phyloP scores from a whole-genome alignment of 2,113 vertebrate species.

The Chaetura pelagica region DNA sequence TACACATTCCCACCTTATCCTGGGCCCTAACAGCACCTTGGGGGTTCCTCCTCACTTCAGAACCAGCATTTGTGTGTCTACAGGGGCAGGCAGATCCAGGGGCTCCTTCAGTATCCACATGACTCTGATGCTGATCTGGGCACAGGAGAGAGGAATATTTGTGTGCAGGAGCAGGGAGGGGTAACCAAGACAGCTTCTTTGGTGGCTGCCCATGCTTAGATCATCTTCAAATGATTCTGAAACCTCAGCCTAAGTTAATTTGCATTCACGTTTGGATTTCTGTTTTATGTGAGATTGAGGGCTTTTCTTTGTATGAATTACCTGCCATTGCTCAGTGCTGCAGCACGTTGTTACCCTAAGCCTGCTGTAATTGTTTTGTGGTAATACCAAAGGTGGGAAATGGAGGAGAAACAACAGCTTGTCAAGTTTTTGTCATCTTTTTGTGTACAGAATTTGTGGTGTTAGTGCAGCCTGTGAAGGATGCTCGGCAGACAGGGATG shows the following conservation, averaged over 20 bases:
- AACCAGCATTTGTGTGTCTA: too few relatives aligned
- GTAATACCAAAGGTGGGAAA: background rate
- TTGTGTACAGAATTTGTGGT: background rate
- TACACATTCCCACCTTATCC: background rate
- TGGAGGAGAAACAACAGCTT: background rate
- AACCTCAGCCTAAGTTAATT: background rate
- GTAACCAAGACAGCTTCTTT: background rate
- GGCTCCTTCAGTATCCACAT: accelerated
- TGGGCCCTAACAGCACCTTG: accelerated
- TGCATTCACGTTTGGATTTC: background rate
- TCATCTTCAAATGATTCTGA: background rate
- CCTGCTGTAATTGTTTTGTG: background rate
- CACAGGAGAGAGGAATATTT: background rate
- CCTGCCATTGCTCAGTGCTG: background rate
- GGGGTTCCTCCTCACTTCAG: background rate
- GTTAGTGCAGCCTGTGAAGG: background rate
- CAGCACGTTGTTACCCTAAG: accelerated
- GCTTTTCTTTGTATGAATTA: background rate
- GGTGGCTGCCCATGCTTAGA: background rate
- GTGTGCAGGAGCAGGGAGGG: background rate
- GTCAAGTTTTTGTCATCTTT: background rate
- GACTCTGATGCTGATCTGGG: accelerated
- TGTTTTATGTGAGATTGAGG: background rate
- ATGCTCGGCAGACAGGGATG: background rate
- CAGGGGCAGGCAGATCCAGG: background rate